Evolutionary conservation across 1,140 invertebrate genomes (phyloP).

Genomic region (Sitophilus oryzae): DNA sequence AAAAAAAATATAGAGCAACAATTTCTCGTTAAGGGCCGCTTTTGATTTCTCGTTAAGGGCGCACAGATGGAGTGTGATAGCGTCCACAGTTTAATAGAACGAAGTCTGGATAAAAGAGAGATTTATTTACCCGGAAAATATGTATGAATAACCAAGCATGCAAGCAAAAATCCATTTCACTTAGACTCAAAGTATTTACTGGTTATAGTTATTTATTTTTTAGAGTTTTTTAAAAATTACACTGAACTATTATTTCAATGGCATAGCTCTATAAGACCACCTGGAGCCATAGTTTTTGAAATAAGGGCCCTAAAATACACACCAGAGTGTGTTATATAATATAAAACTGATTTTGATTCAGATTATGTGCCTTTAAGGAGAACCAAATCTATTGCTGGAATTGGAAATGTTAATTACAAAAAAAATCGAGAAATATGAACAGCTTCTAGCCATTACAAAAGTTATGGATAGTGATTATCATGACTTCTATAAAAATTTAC

Average conservation of each 20-base stretch:
- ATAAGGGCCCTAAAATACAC: too few species aligned
- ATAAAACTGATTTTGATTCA: conserved; percentile 1
- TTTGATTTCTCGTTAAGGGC: too few species aligned
- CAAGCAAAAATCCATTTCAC: conserved; percentile 1
- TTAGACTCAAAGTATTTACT: conserved; percentile 2
- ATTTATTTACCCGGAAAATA: conserved; percentile 5
- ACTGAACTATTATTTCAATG: neutral
- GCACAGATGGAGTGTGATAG: conserved; percentile 30
- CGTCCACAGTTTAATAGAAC: conserved; percentile 37
- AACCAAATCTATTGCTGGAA: neutral
- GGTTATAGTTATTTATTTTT: too few species aligned
- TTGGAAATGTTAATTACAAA: conserved; percentile 3
- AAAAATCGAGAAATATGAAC: neutral
- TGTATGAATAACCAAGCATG: conserved; percentile 7
- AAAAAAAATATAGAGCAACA: conserved; percentile 42
- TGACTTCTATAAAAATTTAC: too few species aligned
- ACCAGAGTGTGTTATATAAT: too few species aligned
- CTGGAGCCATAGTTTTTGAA: neutral
- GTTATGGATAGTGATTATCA: conserved; percentile 1
- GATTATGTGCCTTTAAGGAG: neutral
- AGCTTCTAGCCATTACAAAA: neutral
- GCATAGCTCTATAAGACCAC: too few species aligned
- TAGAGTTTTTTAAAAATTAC: neutral
- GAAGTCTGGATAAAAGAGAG: conserved; percentile 1
- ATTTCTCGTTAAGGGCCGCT: conserved; percentile 43